phyloP scores from a whole-genome alignment of 2,113 vertebrate species.

The Ptychochromis oligacanthus region DNA sequence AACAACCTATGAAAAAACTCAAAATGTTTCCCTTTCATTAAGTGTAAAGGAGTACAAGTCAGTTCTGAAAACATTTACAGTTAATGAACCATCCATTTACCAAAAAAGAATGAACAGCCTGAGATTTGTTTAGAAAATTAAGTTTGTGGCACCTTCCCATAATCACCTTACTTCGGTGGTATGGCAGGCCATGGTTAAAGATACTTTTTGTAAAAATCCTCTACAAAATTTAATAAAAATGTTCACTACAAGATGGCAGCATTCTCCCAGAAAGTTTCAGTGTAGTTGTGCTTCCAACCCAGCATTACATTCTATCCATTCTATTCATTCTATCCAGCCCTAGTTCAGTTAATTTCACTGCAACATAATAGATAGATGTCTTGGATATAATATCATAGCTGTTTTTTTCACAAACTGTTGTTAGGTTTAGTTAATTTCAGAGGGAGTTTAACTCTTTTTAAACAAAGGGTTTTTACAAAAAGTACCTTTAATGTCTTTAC shows the following conservation, averaged over 20 bases:
- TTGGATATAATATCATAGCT: too few species aligned
- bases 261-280: background rate
- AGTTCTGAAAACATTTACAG: background rate
- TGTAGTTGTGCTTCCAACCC: background rate
- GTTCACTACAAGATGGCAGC: background rate
- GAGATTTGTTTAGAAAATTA: background rate
- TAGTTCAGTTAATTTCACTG: too few species aligned
- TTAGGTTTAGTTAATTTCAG: too few species aligned
- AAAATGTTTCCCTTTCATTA: rapidly evolving
- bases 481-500: too few species aligned
- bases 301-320: too few species aligned
- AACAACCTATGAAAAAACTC: background rate
- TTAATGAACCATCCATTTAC: background rate
- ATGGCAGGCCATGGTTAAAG: background rate
- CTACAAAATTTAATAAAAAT: background rate
- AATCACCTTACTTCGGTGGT: background rate
- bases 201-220: background rate
- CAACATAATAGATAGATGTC: too few species aligned
- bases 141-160: background rate
- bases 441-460: too few species aligned
- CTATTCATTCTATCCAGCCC: too few species aligned
- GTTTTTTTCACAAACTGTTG: too few species aligned
- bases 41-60: background rate
- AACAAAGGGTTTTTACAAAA: too few species aligned
- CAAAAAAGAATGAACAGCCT: background rate